phyloP scores from a whole-genome alignment of 2,888 invertebrate species.

The Mylabris sibirica region DNA sequence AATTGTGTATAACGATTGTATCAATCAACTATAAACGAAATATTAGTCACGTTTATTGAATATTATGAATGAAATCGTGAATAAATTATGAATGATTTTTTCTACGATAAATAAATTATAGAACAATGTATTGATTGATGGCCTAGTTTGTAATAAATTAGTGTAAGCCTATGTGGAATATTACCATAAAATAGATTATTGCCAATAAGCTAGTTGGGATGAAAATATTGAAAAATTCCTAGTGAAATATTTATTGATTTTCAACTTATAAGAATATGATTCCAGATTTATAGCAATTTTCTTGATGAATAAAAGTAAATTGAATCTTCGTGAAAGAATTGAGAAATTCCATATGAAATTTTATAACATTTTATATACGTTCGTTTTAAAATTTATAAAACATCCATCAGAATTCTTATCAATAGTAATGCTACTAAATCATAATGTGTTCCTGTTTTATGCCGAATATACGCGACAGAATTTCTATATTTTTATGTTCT shows the following conservation, averaged over 20 bases:
- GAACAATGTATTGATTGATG: no score
- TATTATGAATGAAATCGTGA: no score
- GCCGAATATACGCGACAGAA: not conserved
- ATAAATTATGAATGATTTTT: no score
- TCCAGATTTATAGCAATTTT: not conserved
- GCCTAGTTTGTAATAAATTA: not conserved
- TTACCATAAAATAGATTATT: not conserved
- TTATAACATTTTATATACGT: not conserved
- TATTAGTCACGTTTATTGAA: no score
- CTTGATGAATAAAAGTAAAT: not conserved
- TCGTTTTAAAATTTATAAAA: slow-evolving; percentile 2
- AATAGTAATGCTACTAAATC: not conserved
- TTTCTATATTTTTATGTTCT: not conserved
- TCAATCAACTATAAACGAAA: no score
- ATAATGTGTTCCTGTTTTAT: not conserved
- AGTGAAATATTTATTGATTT: not conserved
- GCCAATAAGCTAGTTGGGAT: not conserved
- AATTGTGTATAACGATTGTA: no score
- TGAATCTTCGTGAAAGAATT: not conserved
- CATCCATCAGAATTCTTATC: not conserved
- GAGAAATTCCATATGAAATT: slow-evolving; percentile 1
- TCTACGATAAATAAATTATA: no score
- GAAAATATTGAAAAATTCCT: slow-evolving; percentile 5
- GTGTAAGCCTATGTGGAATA: not conserved
- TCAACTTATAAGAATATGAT: not conserved